Conservation (phyloP, 2,113 vertebrate species). For the Cricetomys ansorgei region DNA sequence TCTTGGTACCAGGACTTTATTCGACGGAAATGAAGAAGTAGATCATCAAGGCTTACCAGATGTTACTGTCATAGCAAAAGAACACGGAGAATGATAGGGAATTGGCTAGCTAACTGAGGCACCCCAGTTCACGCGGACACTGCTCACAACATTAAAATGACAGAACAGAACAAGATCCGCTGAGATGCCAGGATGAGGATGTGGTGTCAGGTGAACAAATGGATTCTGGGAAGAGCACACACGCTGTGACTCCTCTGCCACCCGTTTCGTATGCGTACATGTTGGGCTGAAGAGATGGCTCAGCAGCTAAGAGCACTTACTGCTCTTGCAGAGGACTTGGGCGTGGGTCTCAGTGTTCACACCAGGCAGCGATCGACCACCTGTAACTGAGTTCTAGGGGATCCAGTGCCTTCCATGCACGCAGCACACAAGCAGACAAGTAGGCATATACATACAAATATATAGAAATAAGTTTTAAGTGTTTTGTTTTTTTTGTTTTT, state of each 20-base stretch:
- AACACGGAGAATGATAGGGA: neutral
- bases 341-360: no score
- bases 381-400: no score
- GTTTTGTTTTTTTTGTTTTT: no score
- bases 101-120: neutral
- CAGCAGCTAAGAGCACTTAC: no score
- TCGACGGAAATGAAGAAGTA: slow-evolving; percentile 29
- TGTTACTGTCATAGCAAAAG: slow-evolving; percentile 47
- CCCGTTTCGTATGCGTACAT: neutral
- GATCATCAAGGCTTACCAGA: neutral
- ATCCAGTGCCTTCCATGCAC: no score
- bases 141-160: neutral
- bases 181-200: neutral
- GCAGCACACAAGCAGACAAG: no score
- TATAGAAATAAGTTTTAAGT: no score
- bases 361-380: no score
- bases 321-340: no score
- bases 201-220: neutral
- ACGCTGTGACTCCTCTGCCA: neutral
- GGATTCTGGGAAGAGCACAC: neutral
- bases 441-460: no score
- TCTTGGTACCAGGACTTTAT: slow-evolving; percentile 51
- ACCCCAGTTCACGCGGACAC: neutral
- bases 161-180: neutral
- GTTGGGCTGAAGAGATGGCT: no score